Base-by-base conservation (phyloP, 2,113 vertebrate species). In the Gopherus evgoodei region DNA sequence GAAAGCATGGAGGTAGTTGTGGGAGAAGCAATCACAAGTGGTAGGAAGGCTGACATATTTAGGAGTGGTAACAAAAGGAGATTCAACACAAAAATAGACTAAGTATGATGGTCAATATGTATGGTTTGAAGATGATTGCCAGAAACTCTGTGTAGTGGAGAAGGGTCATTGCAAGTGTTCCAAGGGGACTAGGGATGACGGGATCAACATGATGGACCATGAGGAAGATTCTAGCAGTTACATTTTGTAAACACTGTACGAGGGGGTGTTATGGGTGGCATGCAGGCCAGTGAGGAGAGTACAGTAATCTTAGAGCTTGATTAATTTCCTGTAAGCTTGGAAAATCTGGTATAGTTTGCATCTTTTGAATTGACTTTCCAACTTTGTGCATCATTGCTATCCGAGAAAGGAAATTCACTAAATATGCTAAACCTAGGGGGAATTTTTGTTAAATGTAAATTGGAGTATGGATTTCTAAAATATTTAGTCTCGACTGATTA, bases 391-490 rank as follows among this genome's bases (percentile, higher is more conserved):
- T 84, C 49, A 72, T 12, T 5, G 29, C 1, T 11, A 82, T 44
- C n/a, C 84, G 31, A 47, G 11, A 93, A 86, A 95, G 54, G 21
- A 82, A 72, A 16, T 79, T 79, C 10, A 86, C 38, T 81, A 87
- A 69, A 6, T 38, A 54, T 10, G 31, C 54, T 84, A 79, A 89
- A 79, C 49, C 17, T 69, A 87, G 11, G 27, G 4, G 10, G 35
- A 54, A 81, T 87, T 90, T 54, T 84, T 4, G 52, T 87, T 79
- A 80, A 87, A 87, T 62, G 25, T 79, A 85, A 87, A 91, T 79
- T 82, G n/a, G 25, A 82, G n/a, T 47, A 59, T 75, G 13, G 50
- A 93, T 91, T 93, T 91, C 52, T 62, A 75, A 87, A 91, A 87
- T 90, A 80, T 87, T 82, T 93, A 80, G 54, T 72, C 75, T 84